Evolutionary conservation across 2,888 invertebrate genomes (phyloP).

Genomic region (Melanophora roralis): DNA sequence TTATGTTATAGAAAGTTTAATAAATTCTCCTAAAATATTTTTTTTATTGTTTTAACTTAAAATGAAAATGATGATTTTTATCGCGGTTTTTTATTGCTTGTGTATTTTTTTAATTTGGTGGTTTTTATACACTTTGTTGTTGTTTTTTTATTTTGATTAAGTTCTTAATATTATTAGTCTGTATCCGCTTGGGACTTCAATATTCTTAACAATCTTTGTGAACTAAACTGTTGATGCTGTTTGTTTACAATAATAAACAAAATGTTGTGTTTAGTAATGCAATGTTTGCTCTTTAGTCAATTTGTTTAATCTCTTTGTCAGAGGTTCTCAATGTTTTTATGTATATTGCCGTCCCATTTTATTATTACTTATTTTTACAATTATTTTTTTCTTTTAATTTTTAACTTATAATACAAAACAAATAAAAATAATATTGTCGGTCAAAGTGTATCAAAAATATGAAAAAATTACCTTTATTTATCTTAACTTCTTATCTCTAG

Average conservation of each 20-base stretch:
- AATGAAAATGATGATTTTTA: not conserved
- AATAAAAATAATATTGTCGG: too few relatives aligned
- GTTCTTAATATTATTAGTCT: not conserved
- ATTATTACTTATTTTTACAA: too few relatives aligned
- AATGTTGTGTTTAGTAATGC: not conserved
- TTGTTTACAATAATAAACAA: constrained; percentile 4
- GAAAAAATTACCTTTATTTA: too few relatives aligned
- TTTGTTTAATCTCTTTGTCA: constrained; percentile 26
- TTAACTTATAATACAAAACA: too few relatives aligned
- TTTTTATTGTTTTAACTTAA: too few relatives aligned
- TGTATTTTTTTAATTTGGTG: not conserved
- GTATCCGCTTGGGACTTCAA: not conserved
- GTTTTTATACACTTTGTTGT: not conserved
- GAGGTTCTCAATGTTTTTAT: constrained; percentile 14
- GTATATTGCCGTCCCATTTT: too few relatives aligned
- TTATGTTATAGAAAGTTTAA: not conserved
- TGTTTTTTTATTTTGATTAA: constrained; percentile 1
- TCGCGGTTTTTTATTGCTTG: not conserved
- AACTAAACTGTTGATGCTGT: constrained; percentile 42
- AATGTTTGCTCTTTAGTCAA: not conserved
- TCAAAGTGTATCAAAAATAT: too few relatives aligned
- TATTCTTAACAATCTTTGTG: constrained; percentile 19
- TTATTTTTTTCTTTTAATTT: too few relatives aligned
- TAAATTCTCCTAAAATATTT: constrained; percentile 1
- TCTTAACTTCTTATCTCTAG: too few relatives aligned